Conservation (phyloP, 2,797 vertebrate species). For the Ataeniobius toweri region DNA sequence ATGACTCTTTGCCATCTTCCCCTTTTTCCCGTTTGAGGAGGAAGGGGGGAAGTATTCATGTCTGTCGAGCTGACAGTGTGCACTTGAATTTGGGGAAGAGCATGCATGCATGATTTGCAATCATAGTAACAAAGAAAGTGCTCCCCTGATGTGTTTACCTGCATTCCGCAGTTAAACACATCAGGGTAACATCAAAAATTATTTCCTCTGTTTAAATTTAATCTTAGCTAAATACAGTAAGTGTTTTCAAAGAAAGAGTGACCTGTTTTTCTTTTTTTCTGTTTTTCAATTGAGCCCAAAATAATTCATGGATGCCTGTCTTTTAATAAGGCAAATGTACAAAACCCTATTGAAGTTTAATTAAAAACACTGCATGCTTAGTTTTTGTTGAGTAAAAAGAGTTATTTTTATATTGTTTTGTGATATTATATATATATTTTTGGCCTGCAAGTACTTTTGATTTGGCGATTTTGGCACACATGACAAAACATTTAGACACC, state of each 20-base stretch:
- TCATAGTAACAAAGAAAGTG: neutral
- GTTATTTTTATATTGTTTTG: too few relatives aligned
- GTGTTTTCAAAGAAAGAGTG: too few relatives aligned
- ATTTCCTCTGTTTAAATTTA: neutral
- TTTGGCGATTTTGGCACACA: neutral
- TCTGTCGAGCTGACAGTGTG: slow-evolving; percentile 26
- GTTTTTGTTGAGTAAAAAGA: too few relatives aligned
- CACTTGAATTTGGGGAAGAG: slow-evolving; percentile 59
- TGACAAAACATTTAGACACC: too few relatives aligned
- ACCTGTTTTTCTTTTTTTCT: too few relatives aligned
- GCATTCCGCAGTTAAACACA: neutral
- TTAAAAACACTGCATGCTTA: too few relatives aligned
- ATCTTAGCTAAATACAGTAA: neutral
- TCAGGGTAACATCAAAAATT: neutral
- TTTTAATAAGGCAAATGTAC: too few relatives aligned
- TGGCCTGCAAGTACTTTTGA: too few relatives aligned
- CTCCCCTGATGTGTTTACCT: neutral
- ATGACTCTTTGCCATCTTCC: slow-evolving; percentile 44
- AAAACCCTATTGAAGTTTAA: too few relatives aligned
- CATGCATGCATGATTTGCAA: neutral
- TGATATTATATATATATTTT: too few relatives aligned
- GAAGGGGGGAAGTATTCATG: slow-evolving; percentile 7
- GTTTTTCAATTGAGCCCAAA: too few relatives aligned
- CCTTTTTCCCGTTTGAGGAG: slow-evolving; percentile 9
- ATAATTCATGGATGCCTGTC: too few relatives aligned